Base-by-base conservation (phyloP, 2,797 vertebrate species). In the Echiichthys vipera region DNA sequence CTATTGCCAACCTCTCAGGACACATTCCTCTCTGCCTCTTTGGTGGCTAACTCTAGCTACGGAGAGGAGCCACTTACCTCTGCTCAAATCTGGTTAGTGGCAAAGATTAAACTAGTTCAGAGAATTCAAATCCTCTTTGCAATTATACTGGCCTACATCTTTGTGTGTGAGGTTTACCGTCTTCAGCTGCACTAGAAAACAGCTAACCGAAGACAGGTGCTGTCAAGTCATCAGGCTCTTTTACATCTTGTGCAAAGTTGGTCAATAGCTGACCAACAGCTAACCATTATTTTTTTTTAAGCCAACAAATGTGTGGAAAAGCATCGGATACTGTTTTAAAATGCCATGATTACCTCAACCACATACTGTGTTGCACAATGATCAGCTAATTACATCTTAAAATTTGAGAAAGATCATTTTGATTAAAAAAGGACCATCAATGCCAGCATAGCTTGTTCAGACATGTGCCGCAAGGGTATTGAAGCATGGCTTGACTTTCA, bases 11-110 rank as follows among this genome's bases (percentile, higher is more conserved):
- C 87, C 88, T 88, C 91, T 93, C 91, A 88, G 86, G 77, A 87
- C 79, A 65, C 88, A 91, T 92, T 91, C 86, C 81, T 80, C 67
- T n/a, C 62, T 57, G 75, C 64, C 32, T 68, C 72, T 81, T 78
- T 90, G 90, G 92, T 71, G 82, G 75, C 78, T 70, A 62, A 75
- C 62, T 75, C 65, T n/a, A 42, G 80, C 84, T 84, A 78, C 78
- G 66, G 68, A 87, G 75, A 85, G 77, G 72, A 86, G 84, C 88
- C 90, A 89, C 88, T 91, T 88, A 90, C 79, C 86, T 71, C 80
- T 64, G 74, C 77, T 83, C 77, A 93, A 92, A 94, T 91, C 93
- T 89, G 84, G 89, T 93, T 93, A 93, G 90, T 77, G 79, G 77
- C 86, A 92, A 91, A 93, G 92, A 93, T 94, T 91, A 93, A 72